Base-by-base conservation (phyloP, 2,888 invertebrate species). In the Apoderus coryli region DNA sequence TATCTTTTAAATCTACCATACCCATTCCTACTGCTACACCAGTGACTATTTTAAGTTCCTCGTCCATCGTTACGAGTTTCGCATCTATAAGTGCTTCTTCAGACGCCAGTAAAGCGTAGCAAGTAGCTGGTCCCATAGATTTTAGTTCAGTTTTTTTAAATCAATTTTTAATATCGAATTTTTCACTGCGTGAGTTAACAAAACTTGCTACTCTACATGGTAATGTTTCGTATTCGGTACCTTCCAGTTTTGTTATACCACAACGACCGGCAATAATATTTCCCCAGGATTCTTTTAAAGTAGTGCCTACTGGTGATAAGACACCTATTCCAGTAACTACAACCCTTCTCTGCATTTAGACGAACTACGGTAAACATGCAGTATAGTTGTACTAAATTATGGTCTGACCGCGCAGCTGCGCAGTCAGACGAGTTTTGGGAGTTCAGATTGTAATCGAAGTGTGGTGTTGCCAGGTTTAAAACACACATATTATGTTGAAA, bases 1-100 rank as follows among this genome's bases (percentile, higher is more conserved):
- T 79, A 57, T 92, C 86, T 36, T 73, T 67, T 29, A 96, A 62
- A 54, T 92, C 89, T 31, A 85, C 74, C 86, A 96, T 92, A 22
- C 93, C 95, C 69, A 86, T 85, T 14, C 96, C 96, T 10, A 95
- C 72, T 25, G 89, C 81, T 7, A 93, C 92, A 5, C 92, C 92
- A 31, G 79, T 77, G 12, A 60, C 57, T 48, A 74, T 67, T 52
- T 67, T 72, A 10, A 69, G 67, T 14, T 49, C 43, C 29, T 70
- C 65, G 27, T 53, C 46, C 33, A 57, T 48, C 6, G 7, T 6
- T 37, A 56, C 55, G 68, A 77, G 72, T 19, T 69, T 63, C 0
- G 84, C 72, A 54, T 76, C 68, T 9, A 50, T 46, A 31, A 92
- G 51, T 7, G 95, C 95, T 63, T 95, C 86, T 45, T 80, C 71